Conservation (phyloP, 23 tunicate species). For the Ciona savignyi region DNA sequence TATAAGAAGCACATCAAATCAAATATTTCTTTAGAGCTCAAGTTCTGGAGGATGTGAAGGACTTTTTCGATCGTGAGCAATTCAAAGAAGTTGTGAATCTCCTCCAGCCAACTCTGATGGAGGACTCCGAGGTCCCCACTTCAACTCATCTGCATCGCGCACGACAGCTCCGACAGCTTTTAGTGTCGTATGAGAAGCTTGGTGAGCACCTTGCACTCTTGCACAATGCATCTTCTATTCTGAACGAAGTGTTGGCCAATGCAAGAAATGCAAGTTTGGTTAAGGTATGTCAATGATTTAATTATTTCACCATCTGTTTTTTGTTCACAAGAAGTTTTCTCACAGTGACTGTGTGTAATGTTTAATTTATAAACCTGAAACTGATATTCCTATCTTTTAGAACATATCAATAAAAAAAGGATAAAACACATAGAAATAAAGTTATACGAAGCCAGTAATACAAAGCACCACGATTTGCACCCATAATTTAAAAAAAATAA, state of each 20-base stretch:
- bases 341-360: too few species aligned
- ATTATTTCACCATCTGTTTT: too few species aligned
- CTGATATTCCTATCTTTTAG: too few species aligned
- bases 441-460: too few species aligned
- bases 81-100: constrained; percentile 42
- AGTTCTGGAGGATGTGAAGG: constrained; percentile 36
- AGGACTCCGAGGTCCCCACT: neutral
- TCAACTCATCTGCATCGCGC: constrained; percentile 12
- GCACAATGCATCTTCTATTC: neutral
- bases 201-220: constrained; percentile 5
- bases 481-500: too few species aligned
- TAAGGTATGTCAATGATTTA: neutral
- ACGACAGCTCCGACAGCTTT: constrained; percentile 36
- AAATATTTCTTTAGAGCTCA: too few species aligned
- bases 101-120: constrained; percentile 30
- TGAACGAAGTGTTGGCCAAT: constrained; percentile 23
- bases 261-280: neutral
- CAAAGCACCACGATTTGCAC: too few species aligned
- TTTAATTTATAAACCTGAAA: too few species aligned
- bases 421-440: too few species aligned
- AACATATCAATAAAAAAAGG: too few species aligned
- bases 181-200: constrained; percentile 26
- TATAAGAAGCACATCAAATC: too few species aligned
- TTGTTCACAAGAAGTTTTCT: too few species aligned
- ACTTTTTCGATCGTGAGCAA: constrained; percentile 21